Percentiles rank a stretch among this genome's conserved stretches.
phyloP scores from a whole-genome alignment of 2,888 invertebrate species.

The Bunonema sp. region DNA sequence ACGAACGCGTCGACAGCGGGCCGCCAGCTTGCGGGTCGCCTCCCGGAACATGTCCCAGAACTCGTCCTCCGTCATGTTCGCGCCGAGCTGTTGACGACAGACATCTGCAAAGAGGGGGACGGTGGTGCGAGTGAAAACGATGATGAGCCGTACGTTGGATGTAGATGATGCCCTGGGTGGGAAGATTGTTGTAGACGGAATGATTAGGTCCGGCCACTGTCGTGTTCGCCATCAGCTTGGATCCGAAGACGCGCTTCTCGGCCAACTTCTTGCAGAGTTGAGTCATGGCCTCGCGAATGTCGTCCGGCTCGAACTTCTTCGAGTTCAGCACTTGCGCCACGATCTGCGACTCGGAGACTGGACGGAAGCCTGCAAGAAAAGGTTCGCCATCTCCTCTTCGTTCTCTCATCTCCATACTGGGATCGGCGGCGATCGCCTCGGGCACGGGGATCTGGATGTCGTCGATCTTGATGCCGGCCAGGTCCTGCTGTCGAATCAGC shows the following conservation, averaged over 20 bases:
- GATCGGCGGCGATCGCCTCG: conserved; percentile 33
- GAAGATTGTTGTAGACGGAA: conserved; percentile 41
- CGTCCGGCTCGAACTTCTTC: conserved; percentile 35
- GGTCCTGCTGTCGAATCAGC: conserved; percentile 28
- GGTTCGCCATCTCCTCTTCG: background rate
- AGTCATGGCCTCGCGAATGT: conserved; percentile 37
- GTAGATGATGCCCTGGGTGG: conserved; percentile 38
- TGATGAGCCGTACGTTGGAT: conserved; percentile 27
- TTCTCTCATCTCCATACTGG: conserved; percentile 26
- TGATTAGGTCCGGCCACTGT: conserved; percentile 43
- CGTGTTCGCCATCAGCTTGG: conserved; percentile 39
- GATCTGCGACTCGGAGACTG: conserved; percentile 36
- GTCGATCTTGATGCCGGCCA: conserved; percentile 21
- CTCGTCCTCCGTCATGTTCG: conserved; percentile 28
- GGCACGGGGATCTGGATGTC: conserved; percentile 37
- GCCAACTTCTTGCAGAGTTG: conserved; percentile 42
- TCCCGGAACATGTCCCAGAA: conserved; percentile 42
- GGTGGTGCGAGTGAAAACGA: background rate
- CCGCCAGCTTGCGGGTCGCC: conserved; percentile 40
- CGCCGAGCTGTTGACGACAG: conserved; percentile 29
- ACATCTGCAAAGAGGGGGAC: conserved; percentile 30
- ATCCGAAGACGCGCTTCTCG: conserved; percentile 42
- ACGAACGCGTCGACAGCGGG: conserved; percentile 36
- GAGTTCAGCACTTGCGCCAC: conserved; percentile 33
- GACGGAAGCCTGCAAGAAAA: conserved; percentile 28